Evolutionary conservation across 2,113 vertebrate species (phyloP), one percentile per base, ranked within the genome.

Genomic region (Alligator sinensis): DNA sequence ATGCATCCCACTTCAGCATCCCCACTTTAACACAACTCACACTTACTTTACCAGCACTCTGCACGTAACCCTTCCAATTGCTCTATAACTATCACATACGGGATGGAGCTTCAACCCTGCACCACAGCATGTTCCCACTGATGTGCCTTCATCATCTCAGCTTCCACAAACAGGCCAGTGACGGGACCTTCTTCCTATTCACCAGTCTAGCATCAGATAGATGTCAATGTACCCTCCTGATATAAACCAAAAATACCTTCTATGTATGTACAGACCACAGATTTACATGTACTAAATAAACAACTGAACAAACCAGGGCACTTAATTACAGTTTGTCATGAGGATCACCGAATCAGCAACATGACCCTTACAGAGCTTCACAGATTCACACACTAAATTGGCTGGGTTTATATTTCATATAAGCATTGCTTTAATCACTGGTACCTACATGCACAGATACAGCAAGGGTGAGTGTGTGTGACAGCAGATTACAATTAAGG

Each of bases 11-110:
- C 17, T 84, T 47, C 0, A 21, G 80, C 92, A 87, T 82, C 94
- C 93, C 90, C 88, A 17, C 88, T 86, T 9, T 3, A 86, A 82
- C 0, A 12, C 90, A 91, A 88, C 96, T 95, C 72, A 88, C 95
- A 96, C 96, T 96, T 97, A 97, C 96, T 95, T 97, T 92, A 97
- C 96, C 95, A 97, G 96, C 89, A 96, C 90, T 96, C 95, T 96
- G 96, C 95, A 89, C 78, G 96, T 27, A 97, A 97, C 95, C 96
- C 93, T 97, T 96, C 94, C 96, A 96, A 97, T 94, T 95, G 96
- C 85, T 97, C 96, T 97, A 97, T 21, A 95, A 94, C 96, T 97
- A 96, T 88, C 96, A 95, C 95, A 96, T 92, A 97, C 68, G 95
- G 94, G 95, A 94, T 97, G 96, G 95, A 95, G 96, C 96, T 94